Evolutionary conservation across 2,888 invertebrate genomes (phyloP).

Genomic region (Xestia rhomboidea): DNA sequence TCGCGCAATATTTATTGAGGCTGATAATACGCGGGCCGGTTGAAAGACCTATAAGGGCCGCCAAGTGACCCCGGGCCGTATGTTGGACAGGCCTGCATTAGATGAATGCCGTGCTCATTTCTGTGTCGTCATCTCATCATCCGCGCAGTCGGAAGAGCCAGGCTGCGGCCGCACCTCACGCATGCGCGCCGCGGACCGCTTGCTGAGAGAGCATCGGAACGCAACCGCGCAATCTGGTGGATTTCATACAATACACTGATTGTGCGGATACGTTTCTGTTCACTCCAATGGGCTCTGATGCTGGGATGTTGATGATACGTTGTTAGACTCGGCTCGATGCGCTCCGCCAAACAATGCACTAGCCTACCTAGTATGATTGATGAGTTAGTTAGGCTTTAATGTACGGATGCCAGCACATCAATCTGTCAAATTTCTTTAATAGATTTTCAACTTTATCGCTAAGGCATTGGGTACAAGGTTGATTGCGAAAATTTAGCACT

Average conservation of each 20-base stretch:
- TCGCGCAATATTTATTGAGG: too few species aligned
- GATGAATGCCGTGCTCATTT: background rate
- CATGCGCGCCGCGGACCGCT: conserved; percentile 14
- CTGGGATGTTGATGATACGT: background rate
- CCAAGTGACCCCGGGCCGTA: too few species aligned
- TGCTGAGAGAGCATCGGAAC: background rate
- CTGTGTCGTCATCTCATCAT: conserved; percentile 7
- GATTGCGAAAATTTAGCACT: too few species aligned
- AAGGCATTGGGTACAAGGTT: too few species aligned
- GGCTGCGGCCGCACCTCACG: conserved; percentile 1
- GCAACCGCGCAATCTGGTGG: background rate
- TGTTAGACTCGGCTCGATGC: background rate
- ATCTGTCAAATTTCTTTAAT: too few species aligned
- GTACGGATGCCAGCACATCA: too few species aligned
- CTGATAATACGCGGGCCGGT: too few species aligned
- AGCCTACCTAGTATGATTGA: background rate
- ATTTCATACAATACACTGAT: background rate
- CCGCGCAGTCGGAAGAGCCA: background rate
- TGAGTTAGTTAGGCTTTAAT: background rate
- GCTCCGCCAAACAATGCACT: background rate
- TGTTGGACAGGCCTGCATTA: too few species aligned
- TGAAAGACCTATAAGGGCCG: too few species aligned
- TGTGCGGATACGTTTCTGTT: background rate
- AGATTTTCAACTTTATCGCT: too few species aligned
- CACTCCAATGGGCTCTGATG: background rate